Evolutionary conservation across 1,140 invertebrate genomes (phyloP), one percentile per base, ranked within the genome.

Genomic region (Condylostylus longicornis): DNA sequence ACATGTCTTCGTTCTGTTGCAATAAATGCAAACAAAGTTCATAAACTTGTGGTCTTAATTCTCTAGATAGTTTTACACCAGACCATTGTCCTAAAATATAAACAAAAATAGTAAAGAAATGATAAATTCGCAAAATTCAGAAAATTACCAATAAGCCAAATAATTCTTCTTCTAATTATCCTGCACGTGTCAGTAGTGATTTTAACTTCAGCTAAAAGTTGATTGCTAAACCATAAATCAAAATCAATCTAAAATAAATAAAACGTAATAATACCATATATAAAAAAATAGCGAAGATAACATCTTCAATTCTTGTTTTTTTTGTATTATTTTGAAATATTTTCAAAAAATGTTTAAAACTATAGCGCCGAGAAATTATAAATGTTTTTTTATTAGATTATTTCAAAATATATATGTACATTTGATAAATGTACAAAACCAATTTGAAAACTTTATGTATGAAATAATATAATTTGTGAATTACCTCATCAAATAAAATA

Each of bases 131-230:
- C 15, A 31, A 6, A 10, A 51, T n/a, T n/a, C n/a, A n/a, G n/a
- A n/a, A n/a, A n/a, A n/a, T n/a, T n/a, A n/a, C n/a, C n/a, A n/a
- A 93, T 79, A 18, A 97, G 63, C 75, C 85, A 89, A 37, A 86
- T 82, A 18, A 94, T 79, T 44, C 90, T 67, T 47, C 88, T 70
- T 41, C 88, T 69, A 19, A 97, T 78, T 29, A 97, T 83, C 54
- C 81, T 73, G 48, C 88, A 93, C 57, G 90, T 88, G 42, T 75
- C 73, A 45, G 80, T 75, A 54, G 77, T 78, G 7, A 85, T 70
- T 56, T 79, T 75, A 22, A 95, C 54, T 64, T 97, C 90, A 47
- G 75, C 69, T 30, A 81, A 71, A 38, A 96, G 59, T 34, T 81
- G 77, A 20, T 74, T 77, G n/a, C 72, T 75, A 49, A 95, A 86